Base-by-base conservation (phyloP, 2,113 vertebrate genomes). In the Apteryx owenii region DNA sequence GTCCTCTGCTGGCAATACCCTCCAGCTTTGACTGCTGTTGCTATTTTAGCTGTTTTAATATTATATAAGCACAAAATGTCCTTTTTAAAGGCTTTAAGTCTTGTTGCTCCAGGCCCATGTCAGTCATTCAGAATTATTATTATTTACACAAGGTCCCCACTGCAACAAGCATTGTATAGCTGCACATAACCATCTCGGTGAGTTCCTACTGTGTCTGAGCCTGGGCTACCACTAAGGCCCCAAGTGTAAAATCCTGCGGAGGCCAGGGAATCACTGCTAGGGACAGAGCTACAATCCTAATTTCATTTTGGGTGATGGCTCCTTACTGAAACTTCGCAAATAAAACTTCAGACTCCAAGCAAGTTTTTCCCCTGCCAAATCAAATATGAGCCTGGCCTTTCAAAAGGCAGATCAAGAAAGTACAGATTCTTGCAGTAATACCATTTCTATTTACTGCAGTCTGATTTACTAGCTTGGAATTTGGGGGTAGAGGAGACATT, bases 111-210 rank as follows among this genome's bases (percentile, higher is more conserved):
- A 95, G 94, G 95, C 95, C 38, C 3, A 4, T n/a, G 87, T 85
- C 94, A 96, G 69, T 96, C 95, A 96, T 85, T 88, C 93, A 85
- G 82, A 85, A 95, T 95, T 93, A 91, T 81, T 97, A 89, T 84
- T 95, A 95, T 95, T 95, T 97, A 95, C 91, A 93, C 95, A 91
- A 83, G 81, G 33, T 85, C 82, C 79, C 69, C 62, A 54, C 85
- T 88, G 93, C 82, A 95, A 40, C 73, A 89, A 95, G 81, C 71
- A 91, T 29, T 51, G 66, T 6, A 73, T 15, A 93, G 71, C 81
- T 3, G 33, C 72, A 88, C 95, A 82, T 40, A 85, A 89, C 87
- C 75, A 81, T 71, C 91, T 83, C 4, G 3, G 91, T 33, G n/a
- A 91, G 76, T 31, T 93, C 75, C 31, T 46, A 61, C 53, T 0